Evolutionary conservation across 2,888 invertebrate genomes (phyloP), one percentile per base, ranked within the genome.

Genomic region (Augiades crinisus): DNA sequence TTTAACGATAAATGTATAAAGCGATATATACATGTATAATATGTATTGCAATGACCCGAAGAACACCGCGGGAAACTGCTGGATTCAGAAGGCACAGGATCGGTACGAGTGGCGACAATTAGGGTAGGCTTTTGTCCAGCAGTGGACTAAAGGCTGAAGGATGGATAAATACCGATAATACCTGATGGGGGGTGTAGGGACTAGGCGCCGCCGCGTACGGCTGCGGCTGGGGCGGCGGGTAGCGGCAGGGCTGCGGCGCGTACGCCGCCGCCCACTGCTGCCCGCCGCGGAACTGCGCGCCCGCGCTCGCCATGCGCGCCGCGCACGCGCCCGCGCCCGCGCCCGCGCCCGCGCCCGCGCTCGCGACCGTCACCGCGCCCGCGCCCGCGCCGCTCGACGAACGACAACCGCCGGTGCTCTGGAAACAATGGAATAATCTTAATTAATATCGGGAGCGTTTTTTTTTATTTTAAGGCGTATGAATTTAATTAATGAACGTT

Each of bases 301-400:
- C 86, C 63, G 90, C 83, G 90, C 88, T 78, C 78, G 90, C 80
- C 90, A 90, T 81, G 85, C 90, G 81, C 88, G 89, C 76, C 71
- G 88, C 82, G 87, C 90, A 81, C 86, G 85, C 78, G 82, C 89
- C 78, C 75, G 83, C 80, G 81, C 86, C 76, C 78, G 72, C 79
- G 88, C 78, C 71, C 72, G 89, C 82, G 83, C 86, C 72, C 72
- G 87, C 81, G 79, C 84, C 68, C 75, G 90, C 78, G 80, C 82
- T 81, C 86, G 91, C 74, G 87, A 91, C 72, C 75, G 90, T 76
- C 87, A 91, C 73, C 78, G 80, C 67, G 73, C 86, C 70, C 72
- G 81, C 67, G 73, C 86, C 70, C 72, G 81, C 74, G 59, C 69
- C 78, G 70, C 79, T 78, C 50, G 82, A 72, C 43, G 83, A 80